Percentiles rank a stretch among this genome's conserved stretches.
phyloP scores from a whole-genome alignment of 2,113 vertebrate genomes.

The Zosterops lateralis region DNA sequence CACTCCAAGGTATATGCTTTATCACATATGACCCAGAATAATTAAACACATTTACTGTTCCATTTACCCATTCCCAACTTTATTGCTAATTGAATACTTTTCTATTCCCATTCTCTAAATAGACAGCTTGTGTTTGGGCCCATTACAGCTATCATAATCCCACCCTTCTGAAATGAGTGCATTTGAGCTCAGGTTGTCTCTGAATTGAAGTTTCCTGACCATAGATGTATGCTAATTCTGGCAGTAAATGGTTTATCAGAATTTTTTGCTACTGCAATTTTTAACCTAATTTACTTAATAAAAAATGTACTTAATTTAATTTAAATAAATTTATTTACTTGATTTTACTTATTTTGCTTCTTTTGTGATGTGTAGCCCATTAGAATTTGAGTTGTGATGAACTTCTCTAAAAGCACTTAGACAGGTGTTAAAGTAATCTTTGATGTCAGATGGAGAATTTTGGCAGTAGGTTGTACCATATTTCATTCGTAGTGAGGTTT shows the following conservation, averaged over 20 bases:
- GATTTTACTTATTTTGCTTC: neutral
- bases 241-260: neutral
- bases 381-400: neutral
- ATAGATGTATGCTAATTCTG: neutral
- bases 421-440: neutral
- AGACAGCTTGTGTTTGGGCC: neutral
- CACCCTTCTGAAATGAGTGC: neutral
- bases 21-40: neutral
- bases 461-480: neutral
- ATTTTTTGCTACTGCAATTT: neutral
- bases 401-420: neutral
- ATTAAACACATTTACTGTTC: neutral
- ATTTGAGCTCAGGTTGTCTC: neutral
- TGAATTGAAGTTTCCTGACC: neutral
- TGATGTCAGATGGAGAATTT: neutral
- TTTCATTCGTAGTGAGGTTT: neutral
- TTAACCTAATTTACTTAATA: neutral
- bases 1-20: neutral
- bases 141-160: neutral
- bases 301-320: neutral
- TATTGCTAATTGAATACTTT: neutral
- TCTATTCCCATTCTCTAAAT: neutral
- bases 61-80: neutral
- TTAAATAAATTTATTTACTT: neutral
- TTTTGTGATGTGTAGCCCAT: neutral